A percentile compares a stretch with the other conserved stretches of the same genome.
phyloP scores from a whole-genome alignment of 1,140 invertebrate species.

The Diachasmimorpha longicaudata region DNA sequence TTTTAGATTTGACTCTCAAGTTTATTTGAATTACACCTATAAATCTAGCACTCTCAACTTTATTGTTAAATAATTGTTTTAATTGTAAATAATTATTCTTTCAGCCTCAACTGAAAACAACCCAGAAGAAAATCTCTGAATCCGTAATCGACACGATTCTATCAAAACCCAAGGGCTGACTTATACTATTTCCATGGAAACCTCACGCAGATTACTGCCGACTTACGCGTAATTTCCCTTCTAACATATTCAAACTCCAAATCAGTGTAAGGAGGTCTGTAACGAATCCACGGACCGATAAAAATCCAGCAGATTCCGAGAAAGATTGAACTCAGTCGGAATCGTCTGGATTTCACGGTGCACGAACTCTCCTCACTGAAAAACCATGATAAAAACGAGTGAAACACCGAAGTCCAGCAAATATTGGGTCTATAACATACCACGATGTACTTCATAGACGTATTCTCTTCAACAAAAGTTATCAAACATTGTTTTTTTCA shows the following conservation, averaged over 20 bases:
- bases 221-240: not conserved
- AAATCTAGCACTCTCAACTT: too few species aligned
- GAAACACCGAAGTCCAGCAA: not conserved
- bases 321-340: not conserved
- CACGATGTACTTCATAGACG: not conserved
- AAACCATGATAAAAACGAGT: not conserved
- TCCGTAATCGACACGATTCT: not conserved
- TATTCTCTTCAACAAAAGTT: not conserved
- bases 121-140: not conserved
- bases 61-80: too few species aligned
- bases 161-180: not conserved
- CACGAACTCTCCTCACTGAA: not conserved
- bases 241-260: not conserved
- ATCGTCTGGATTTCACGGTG: not conserved
- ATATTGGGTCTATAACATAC: not conserved
- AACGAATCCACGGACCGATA: not conserved
- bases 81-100: not conserved
- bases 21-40: too few species aligned
- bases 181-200: not conserved
- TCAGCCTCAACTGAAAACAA: not conserved
- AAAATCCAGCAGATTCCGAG: not conserved
- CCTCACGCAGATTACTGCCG: not conserved
- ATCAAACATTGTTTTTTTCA: not conserved
- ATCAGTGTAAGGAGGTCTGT: not conserved
- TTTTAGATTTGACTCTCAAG: too few species aligned